Base-by-base conservation (phyloP, 2,113 vertebrate genomes). In the Neodon shergylaensis region DNA sequence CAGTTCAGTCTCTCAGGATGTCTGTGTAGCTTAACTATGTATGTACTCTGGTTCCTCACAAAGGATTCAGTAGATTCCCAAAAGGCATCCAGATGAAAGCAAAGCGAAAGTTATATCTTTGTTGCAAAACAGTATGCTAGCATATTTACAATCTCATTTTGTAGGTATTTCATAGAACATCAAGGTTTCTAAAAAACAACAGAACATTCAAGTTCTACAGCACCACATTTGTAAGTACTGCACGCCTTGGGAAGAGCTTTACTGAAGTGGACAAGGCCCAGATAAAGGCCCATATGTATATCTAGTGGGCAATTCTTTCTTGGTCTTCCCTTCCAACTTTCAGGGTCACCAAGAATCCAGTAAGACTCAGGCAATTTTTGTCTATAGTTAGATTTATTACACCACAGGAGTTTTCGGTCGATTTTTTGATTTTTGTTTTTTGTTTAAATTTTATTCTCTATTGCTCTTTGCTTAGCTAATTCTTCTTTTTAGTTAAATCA, bases 401-500 rank as follows among this genome's bases (percentile, higher is more conserved):
- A 68, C 11, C 36, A 66, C 44, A 16, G 21, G 26, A 70, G 49
- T 49, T 13, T 21, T 1, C 36, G 21, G 7, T 85, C 28, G 22
- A 2, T 68, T 33, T 68, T 58, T 58, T 21, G 54, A 58, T 58
- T 58, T 58, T 58, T 58, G 54, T 19, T 58, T 58, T 58, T 19
- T 58, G 17, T 58, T 68, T 68, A 68, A 72, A n/a, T 24, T 26
- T 39, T 61, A 7, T 21, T 54, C 16, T 61, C 5, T 91, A 6
- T 6, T 6, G 83, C 61, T 94, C 24, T 88, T 74, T 73, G 22
- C 39, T 89, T 14, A 39, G 47, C 12, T 92, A 68, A 76, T 3
- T 78, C 42, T 89, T 63, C 72, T 73, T 81, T 95, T 58, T 39
- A 81, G 70, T 89, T 70, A 95, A 89, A 92, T 85, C 7, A 79